Conservation (phyloP, 1,140 invertebrate genomes). For the Onthophagus taurus region DNA sequence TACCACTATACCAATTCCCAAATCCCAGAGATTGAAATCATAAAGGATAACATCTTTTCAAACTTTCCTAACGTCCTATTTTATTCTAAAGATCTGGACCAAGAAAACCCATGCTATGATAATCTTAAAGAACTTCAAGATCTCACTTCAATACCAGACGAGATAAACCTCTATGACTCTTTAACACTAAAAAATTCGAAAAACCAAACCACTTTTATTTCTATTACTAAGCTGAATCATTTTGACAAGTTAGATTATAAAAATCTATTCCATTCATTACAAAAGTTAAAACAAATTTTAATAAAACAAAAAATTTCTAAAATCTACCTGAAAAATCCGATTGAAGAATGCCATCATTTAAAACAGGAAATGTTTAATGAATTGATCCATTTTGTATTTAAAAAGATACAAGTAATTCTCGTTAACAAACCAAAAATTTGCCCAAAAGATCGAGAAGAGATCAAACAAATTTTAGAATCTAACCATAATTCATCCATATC, state of each 20-base stretch:
- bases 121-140: conserved; percentile 18
- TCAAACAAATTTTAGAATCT: conserved; percentile 20
- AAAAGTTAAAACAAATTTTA: conserved; percentile 13
- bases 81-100: conserved; percentile 27
- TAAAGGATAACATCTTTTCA: conserved; percentile 21
- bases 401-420: conserved; percentile 3
- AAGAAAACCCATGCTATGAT: conserved; percentile 22
- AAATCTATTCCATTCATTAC: conserved; percentile 26
- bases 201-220: conserved; percentile 21
- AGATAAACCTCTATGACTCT: conserved; percentile 16
- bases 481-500: conserved; percentile 18
- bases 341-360: conserved; percentile 12
- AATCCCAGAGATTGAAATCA: conserved; percentile 18
- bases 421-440: background rate
- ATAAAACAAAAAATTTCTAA: background rate
- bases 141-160: conserved; percentile 12
- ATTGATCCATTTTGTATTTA: conserved; percentile 12
- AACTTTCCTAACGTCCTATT: conserved; percentile 23
- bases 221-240: conserved; percentile 22
- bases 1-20: conserved; percentile 25
- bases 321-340: conserved; percentile 14
- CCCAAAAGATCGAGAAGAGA: conserved; percentile 2
- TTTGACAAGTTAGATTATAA: conserved; percentile 26
- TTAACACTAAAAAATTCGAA: conserved; percentile 17
- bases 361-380: conserved; percentile 13